Conservation (phyloP, 2,888 invertebrate species). For the Metallyticus violacea region DNA sequence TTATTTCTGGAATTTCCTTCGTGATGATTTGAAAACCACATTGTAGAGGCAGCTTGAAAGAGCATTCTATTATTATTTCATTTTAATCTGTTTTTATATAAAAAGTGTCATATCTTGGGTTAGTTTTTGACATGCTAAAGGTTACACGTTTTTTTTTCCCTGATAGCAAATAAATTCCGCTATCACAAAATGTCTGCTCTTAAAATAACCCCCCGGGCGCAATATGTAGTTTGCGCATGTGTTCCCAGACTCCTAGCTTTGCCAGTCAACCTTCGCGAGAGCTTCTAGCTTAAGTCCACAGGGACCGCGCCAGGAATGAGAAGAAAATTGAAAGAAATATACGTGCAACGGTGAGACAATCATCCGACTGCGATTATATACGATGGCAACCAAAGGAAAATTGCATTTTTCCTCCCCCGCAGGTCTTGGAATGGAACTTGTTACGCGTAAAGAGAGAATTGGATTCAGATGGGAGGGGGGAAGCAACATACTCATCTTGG, state of each 20-base stretch:
- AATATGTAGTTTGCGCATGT: too few relatives aligned
- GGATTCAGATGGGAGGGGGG: background rate
- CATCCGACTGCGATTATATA: constrained; percentile 22
- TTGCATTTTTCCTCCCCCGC: constrained; percentile 13
- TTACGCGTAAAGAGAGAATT: constrained; percentile 11
- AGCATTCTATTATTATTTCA: too few relatives aligned
- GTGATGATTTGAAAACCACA: too few relatives aligned
- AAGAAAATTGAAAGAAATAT: constrained; percentile 32
- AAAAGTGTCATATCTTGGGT: too few relatives aligned
- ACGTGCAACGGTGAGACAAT: constrained; percentile 20
- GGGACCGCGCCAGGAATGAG: constrained; percentile 23
- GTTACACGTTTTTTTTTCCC: background rate
- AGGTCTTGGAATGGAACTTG: background rate
- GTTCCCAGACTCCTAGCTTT: background rate
- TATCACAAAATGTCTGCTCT: background rate
- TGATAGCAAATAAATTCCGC: background rate
- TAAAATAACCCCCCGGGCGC: too few relatives aligned
- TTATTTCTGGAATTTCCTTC: too few relatives aligned
- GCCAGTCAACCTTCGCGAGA: background rate
- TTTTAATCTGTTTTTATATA: too few relatives aligned
- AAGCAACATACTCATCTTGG: background rate
- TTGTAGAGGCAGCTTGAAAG: too few relatives aligned
- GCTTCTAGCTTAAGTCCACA: background rate
- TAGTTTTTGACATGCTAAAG: too few relatives aligned
- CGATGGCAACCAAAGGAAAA: constrained; percentile 22